These are phyloP conservation scores for Dicranocentrus wangi DNA, from an alignment of 2,888 invertebrate genomes.

Conservation along the genomic window DNA sequence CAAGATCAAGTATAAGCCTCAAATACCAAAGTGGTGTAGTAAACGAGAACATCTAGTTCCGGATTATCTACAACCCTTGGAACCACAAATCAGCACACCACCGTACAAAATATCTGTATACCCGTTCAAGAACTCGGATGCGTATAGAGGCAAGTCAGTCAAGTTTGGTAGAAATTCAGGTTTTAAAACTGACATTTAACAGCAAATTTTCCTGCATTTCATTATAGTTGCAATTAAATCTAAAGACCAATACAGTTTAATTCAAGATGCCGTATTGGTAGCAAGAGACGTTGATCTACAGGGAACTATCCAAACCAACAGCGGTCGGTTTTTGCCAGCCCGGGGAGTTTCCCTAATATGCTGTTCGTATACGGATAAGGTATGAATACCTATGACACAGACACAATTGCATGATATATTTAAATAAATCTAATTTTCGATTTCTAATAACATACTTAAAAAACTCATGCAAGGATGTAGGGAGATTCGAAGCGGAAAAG, in stretches of 20 bases:
- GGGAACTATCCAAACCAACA: background rate
- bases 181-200: background rate
- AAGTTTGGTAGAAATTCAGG: background rate
- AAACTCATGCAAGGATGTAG: conserved; percentile 47
- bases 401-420: too few species aligned
- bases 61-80: background rate
- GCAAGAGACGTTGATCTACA: conserved; percentile 19
- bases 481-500: background rate
- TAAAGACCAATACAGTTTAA: background rate
- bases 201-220: background rate
- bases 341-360: conserved; percentile 30
- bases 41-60: conserved; percentile 12
- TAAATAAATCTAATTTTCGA: too few species aligned
- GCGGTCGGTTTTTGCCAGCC: conserved; percentile 36
- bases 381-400: too few species aligned
- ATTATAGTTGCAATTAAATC: conserved; percentile 31
- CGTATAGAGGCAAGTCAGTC: conserved; percentile 11
- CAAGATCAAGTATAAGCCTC: background rate
- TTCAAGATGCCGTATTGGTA: conserved; percentile 32
- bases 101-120: conserved; percentile 12
- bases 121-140: conserved; percentile 23
- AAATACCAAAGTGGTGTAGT: conserved; percentile 27
- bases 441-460: too few species aligned
- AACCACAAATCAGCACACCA: background rate
- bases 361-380: conserved; percentile 46